These are phyloP conservation scores for Drosophila borealis DNA, from an alignment of 2,888 invertebrate species.

Conservation along the genomic window DNA sequence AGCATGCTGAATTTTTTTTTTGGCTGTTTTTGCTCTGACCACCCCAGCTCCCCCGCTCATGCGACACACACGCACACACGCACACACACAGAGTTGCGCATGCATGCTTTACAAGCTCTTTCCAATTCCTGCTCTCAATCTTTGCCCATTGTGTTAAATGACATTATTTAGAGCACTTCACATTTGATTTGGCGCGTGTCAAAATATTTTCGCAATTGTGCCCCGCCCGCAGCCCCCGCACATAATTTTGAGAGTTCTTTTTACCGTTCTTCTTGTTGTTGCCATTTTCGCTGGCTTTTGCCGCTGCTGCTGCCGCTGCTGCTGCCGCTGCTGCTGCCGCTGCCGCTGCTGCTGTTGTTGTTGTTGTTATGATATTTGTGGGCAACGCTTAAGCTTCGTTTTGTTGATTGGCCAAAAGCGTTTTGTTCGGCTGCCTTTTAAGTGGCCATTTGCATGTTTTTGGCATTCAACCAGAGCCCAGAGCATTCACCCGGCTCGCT, in stretches of 20 bases:
- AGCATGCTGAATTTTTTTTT: conserved; percentile 57
- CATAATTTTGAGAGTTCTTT: background rate
- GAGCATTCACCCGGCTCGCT: conserved; percentile 15
- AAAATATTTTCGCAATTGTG: conserved; percentile 59
- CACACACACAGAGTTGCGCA: conserved; percentile 11
- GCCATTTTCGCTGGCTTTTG: background rate
- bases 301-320: background rate
- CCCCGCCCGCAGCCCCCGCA: conserved; percentile 11
- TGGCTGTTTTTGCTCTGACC: conserved; percentile 25
- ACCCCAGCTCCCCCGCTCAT: too few relatives aligned
- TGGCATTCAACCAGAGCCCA: conserved; percentile 41
- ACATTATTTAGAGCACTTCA: conserved; percentile 71
- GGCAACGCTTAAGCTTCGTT: conserved; percentile 52
- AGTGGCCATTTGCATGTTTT: conserved; percentile 72
- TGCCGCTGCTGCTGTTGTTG: background rate
- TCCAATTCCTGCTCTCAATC: conserved; percentile 41
- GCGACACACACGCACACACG: background rate
- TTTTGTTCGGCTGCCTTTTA: conserved; percentile 60
- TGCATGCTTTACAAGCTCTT: conserved; percentile 21
- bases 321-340: background rate
- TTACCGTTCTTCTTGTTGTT: background rate
- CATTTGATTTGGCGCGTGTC: conserved; percentile 65
- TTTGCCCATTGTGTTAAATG: conserved; percentile 65
- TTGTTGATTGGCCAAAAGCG: conserved; percentile 68
- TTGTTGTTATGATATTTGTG: conserved; percentile 31